Base-by-base conservation (phyloP, 1,140 invertebrate genomes). In the Adoxophyes honmai region DNA sequence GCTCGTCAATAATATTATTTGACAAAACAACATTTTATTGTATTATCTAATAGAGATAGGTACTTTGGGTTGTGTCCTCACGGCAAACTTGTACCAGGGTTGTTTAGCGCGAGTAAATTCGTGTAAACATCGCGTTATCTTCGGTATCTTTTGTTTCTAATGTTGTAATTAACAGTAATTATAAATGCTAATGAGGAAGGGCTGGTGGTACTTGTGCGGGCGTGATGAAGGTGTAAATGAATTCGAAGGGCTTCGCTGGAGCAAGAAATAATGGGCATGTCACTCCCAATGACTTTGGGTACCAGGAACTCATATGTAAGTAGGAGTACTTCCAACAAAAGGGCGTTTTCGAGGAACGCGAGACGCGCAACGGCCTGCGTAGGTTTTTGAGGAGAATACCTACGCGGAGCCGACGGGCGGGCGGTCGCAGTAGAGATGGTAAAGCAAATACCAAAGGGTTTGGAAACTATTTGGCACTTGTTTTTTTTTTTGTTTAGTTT, bases 251-350 rank as follows among this genome's bases (percentile, higher is more conserved):
- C 60, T 70, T 64, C 59, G 55, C 69, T 74, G 58, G 63, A 73
- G 64, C 64, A 64, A 75, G 65, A 73, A 81, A 79, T 86, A 85
- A 84, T 86, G 77, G 82, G 72, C 78, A 88, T 86, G 82, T 88
- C 85, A 86, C 85, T 88, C 78, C 83, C 85, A 88, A 88, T 88
- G 85, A 88, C 85, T 86, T 88, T 84, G 75, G 63, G 56, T 76
- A 88, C 82, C 70, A 86, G 85, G 85, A 66, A 36, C 52, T 38
- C 80, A 88, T 78, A 58, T 59, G 36, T 48, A 0, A 11, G 4
- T 39, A 77, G 59, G 68, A 78, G 63, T 8, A 66, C 15, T 52
- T 52, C 34, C 44, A 48, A 58, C 56, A 74, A 81, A 73, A 69
- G 73, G 72, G 68, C 54, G 62, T 69, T 67, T 21, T 21, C 15